Base-by-base conservation (phyloP, 2,888 invertebrate species). In the Trachelus tabidus region DNA sequence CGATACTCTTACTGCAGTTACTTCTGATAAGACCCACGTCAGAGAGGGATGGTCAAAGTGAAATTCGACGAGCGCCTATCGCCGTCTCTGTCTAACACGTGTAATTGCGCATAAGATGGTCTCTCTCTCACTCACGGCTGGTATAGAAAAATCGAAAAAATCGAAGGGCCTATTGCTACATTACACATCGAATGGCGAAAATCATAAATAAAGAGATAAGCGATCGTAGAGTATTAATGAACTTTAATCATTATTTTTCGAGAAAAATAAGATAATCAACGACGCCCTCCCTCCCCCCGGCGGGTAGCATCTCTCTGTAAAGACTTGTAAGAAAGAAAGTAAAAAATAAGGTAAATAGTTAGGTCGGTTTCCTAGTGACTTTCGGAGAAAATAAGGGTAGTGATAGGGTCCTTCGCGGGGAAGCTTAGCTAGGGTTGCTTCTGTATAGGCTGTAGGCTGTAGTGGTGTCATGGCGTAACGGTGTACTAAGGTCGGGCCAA, bases 401-500 rank as follows among this genome's bases (percentile, higher is more conserved):
- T 35, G 30, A 31, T n/a, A 30, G 56, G 74, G 56, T 31, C 76
- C 75, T 78, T 68, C 74, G 76, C 74, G 71, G 78, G 78, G 77
- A 76, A 73, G 76, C 79, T 74, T 73, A 34, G 69, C 31, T 74
- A 69, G 23, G 56, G 23, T 56, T 56, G 23, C 15, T 56, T 2
- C 56, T 56, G 56, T 56, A 23, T 56, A 56, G 56, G 9, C 23
- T 56, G 56, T 56, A 9, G 56, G 2, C 23, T 56, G 23, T 56
- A 23, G 56, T 23, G 40, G 23, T 40, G 40, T 56, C 56, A 56
- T 56, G 56, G 56, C 23, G 56, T 23, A 56, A 2, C 23, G 56
- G 23, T 73, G 71, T 79, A 76, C 79, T 77, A 80, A 79, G 77
- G 75, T 77, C 35, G 80, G 69, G 37, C 76, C 69, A 80, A 82